Evolutionary conservation across 1,140 invertebrate genomes (phyloP).

Genomic region (Apis florea): DNA sequence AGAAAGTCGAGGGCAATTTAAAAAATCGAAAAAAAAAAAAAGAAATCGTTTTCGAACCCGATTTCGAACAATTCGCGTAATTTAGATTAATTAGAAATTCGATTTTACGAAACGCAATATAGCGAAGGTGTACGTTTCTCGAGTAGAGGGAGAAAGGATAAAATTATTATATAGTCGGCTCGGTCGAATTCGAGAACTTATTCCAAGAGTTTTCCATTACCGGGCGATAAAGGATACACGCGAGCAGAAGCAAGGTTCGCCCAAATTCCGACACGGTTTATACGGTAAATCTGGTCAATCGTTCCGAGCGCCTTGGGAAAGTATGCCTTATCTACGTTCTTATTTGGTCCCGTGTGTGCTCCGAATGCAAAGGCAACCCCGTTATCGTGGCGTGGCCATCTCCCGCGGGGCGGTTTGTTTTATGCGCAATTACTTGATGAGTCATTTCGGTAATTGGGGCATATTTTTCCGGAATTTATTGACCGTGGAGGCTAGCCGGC

Average conservation of each 20-base stretch:
- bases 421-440: constrained; percentile 77
- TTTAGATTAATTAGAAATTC: no score
- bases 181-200: not conserved
- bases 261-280: constrained; percentile 55
- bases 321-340: constrained; percentile 72
- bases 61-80: no score
- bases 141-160: no score
- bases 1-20: not conserved
- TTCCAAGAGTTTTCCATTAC: constrained; percentile 6
- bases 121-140: no score
- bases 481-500: constrained; percentile 52
- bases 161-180: no score
- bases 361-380: constrained; percentile 65
- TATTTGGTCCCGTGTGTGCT: constrained; percentile 68
- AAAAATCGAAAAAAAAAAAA: no score
- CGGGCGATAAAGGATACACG: not conserved
- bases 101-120: no score
- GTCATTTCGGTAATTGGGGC: constrained; percentile 77
- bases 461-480: constrained; percentile 75
- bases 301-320: constrained; percentile 66
- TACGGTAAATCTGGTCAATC: constrained; percentile 66
- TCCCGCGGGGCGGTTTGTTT: constrained; percentile 67
- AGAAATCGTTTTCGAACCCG: not conserved
- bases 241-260: constrained; percentile 14
- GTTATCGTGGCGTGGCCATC: constrained; percentile 65